Base-by-base conservation (phyloP, 1,140 invertebrate species). In the Polypedilum pembai region DNA sequence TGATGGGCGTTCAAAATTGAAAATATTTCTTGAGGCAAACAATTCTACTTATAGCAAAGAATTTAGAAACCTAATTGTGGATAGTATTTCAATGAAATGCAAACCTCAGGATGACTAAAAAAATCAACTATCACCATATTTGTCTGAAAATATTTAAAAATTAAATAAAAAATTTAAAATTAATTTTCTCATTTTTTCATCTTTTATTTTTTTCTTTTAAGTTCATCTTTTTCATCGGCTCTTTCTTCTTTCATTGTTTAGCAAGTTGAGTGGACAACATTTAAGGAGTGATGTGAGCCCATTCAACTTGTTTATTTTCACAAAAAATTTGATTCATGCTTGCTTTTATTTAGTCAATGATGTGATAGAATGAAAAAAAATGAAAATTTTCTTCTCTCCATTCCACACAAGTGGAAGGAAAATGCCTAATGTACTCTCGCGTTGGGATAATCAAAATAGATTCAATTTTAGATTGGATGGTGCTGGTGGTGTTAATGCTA, bases 41-140 rank as follows among this genome's bases (percentile, higher is more conserved):
- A 77, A 80, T 24, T 82, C 80, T 0, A 77, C 74, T 15, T 81
- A 78, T 75, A 77, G 78, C 40, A 78, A 76, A 17, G 81, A 81
- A 75, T 82, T 81, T 81, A 80, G 79, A 73, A 78, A 82, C 74
- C 76, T 82, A 76, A 78, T 82, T 7, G 79, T 78, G 20, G 81
- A 82, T 77, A 56, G 45, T 56, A 56, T 56, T 56, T 56, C n/a
- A 1, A 56, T 56, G 45, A 56, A 56, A 56, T 56, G 45, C 3
- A 56, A 15, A 56, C 45, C 45, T 56, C 3, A n/a, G 4, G 45
- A 56, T 56, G 45, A 56, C 3, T 56, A 56, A 56, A 15, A 10
- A 56, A 56, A 45, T 12, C 8, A 45, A 45, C 5, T 33, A 33
- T 33, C 5, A n/a, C 24, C 24, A 33, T 56, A n/a, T 12, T 56